Percentiles rank a stretch among this genome's conserved stretches.
These are phyloP conservation scores for Drepana arcuata DNA, from an alignment of 1,140 invertebrate genomes.

Conservation along the genomic window DNA sequence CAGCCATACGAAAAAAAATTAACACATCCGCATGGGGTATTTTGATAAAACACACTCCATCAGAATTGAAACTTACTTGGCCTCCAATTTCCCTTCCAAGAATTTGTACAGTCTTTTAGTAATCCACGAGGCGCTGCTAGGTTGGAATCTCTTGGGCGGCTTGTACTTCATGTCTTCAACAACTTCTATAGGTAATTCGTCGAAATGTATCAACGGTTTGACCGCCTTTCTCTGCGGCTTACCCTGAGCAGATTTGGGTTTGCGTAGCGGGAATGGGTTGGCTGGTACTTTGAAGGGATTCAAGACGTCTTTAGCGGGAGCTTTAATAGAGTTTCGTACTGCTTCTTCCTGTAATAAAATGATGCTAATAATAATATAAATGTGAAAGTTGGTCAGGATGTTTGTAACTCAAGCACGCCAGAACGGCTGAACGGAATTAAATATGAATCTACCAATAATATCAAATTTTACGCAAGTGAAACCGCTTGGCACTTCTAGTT, in stretches of 20 bases:
- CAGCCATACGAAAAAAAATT: too few relatives aligned
- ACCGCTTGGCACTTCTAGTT: too few relatives aligned
- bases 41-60: too few relatives aligned
- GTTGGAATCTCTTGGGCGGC: conserved; percentile 45
- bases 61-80: conserved; percentile 59
- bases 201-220: conserved; percentile 15
- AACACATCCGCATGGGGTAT: too few relatives aligned
- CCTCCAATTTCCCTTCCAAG: conserved; percentile 51
- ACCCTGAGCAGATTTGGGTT: conserved; percentile 7
- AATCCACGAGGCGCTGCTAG: conserved; percentile 44
- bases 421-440: too few relatives aligned
- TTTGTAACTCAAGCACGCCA: too few relatives aligned
- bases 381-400: too few relatives aligned
- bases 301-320: conserved; percentile 1
- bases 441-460: too few relatives aligned
- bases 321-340: conserved; percentile 32
- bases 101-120: conserved; percentile 52
- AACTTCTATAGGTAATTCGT: conserved; percentile 30
- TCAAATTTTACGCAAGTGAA: too few relatives aligned
- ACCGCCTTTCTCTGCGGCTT: conserved; percentile 21
- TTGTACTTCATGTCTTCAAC: conserved; percentile 53
- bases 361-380: too few relatives aligned
- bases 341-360: conserved; percentile 44
- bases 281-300: conserved; percentile 31
- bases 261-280: conserved; percentile 11